Conservation (phyloP, 37 sponge, comb jelly and placozoan genomes). For the Amphimedon queenslandica region DNA sequence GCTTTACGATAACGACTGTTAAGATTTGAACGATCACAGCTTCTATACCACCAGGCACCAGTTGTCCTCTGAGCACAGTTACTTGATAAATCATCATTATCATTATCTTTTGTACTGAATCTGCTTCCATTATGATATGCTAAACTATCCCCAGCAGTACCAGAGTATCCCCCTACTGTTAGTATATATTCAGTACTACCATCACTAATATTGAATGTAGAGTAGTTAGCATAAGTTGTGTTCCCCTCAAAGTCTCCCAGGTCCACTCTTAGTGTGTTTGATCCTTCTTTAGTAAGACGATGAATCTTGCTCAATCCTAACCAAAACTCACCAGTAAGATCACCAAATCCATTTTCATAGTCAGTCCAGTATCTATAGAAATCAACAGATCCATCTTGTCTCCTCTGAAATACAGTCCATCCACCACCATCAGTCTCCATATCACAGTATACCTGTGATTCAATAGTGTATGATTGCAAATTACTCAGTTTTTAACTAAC, state of each 20-base stretch:
- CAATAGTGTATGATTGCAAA: no score
- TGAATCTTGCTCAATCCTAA: not conserved
- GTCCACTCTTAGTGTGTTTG: slow-evolving; percentile 5
- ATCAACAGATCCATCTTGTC: not conserved
- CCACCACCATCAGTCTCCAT: slow-evolving; percentile 4
- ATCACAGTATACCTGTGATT: no score
- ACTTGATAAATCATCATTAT: no score
- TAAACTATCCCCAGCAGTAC: no score
- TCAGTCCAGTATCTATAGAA: not conserved
- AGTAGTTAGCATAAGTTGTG: slow-evolving; percentile 5
- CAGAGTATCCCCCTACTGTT: no score
- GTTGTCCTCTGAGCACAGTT: no score
- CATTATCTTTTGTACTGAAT: no score
- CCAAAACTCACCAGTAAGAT: not conserved
- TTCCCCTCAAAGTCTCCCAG: slow-evolving; percentile 6
- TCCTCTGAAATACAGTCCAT: slow-evolving; percentile 1
- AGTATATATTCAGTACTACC: slow-evolving; percentile 4
- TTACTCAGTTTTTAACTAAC: no score
- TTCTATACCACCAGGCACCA: no score
- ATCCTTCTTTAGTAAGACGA: not conserved
- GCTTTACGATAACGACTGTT: no score
- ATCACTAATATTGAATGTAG: slow-evolving; percentile 2
- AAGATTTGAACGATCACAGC: no score
- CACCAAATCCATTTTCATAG: not conserved
- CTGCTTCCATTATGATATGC: no score